Percentiles rank a stretch among this genome's conserved stretches.
Conservation (phyloP, 2,888 invertebrate genomes). For the Ryuthela nishihirai region DNA sequence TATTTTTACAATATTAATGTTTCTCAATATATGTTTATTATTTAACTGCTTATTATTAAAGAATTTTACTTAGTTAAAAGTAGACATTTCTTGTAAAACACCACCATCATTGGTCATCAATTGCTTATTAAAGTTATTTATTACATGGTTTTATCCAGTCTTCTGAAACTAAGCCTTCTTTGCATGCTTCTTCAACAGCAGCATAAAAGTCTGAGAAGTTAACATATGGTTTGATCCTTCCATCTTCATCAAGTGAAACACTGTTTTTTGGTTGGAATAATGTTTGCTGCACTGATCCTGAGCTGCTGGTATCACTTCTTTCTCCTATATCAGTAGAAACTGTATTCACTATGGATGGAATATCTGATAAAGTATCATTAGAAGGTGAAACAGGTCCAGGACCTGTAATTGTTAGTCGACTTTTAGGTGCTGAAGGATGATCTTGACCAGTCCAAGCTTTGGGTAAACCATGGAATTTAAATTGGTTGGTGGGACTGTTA, state of each 20-base stretch:
- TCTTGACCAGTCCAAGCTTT: no score
- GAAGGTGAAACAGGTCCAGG: no score
- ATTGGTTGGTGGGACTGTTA: slow-evolving; percentile 45
- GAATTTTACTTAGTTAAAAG: no score
- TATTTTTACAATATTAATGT: no score
- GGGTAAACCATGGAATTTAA: neutral
- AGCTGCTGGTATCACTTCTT: slow-evolving; percentile 16
- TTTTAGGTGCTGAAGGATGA: no score
- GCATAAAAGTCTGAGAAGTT: slow-evolving; percentile 76
- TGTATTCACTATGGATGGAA: slow-evolving; percentile 7
- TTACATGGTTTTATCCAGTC: slow-evolving; percentile 15
- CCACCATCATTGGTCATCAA: no score
- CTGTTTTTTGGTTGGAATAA: slow-evolving; percentile 25
- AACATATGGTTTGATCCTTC: slow-evolving; percentile 73
- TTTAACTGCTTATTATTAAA: no score
- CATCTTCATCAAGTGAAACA: slow-evolving; percentile 59
- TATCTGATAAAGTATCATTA: slow-evolving; percentile 14
- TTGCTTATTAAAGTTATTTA: neutral
- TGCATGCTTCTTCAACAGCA: slow-evolving; percentile 62
- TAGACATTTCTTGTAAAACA: no score
- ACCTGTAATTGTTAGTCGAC: no score
- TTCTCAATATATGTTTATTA: no score
- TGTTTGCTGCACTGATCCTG: slow-evolving; percentile 18
- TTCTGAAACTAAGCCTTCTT: slow-evolving; percentile 23
- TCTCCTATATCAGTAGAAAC: slow-evolving; percentile 2